A percentile compares a stretch with the other conserved stretches of the same genome.
Evolutionary conservation across 1,140 invertebrate species (phyloP).

Genomic region (Diplogasteroides magnus): DNA sequence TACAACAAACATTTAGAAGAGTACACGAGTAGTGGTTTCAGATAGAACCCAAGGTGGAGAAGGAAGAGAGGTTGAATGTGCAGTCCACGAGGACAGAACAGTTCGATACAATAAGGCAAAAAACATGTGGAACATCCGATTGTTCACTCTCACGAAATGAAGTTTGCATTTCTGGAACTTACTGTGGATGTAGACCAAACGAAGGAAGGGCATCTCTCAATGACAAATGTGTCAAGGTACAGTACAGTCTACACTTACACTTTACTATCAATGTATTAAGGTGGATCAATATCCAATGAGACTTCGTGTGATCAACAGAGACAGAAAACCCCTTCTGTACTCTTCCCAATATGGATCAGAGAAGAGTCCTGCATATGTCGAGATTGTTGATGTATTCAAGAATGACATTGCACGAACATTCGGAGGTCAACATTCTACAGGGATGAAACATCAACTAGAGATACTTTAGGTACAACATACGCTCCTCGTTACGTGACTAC

Average conservation of each 20-base stretch:
- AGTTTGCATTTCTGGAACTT: constrained; percentile 45
- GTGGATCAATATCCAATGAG: constrained; percentile 19
- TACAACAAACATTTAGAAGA: background rate
- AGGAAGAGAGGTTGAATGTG: background rate
- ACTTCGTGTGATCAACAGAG: constrained; percentile 41
- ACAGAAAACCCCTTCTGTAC: constrained; percentile 47
- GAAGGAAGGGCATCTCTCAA: constrained; percentile 37
- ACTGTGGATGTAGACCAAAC: constrained; percentile 44
- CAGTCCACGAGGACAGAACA: background rate
- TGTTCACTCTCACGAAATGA: constrained; percentile 39
- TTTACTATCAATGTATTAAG: background rate
- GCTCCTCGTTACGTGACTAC: constrained; percentile 53
- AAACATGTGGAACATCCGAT: constrained; percentile 42
- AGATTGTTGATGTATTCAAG: constrained; percentile 47
- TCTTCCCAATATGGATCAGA: constrained; percentile 49
- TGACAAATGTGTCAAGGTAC: constrained; percentile 11
- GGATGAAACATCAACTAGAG: background rate
- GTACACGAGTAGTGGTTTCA: background rate
- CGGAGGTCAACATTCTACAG: constrained; percentile 19
- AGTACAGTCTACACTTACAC: background rate
- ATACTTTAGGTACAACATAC: constrained; percentile 36
- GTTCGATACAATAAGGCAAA: no score
- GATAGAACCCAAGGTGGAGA: background rate
- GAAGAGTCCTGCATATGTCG: constrained; percentile 42
- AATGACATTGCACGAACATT: constrained; percentile 47